Evolutionary conservation across 2,113 vertebrate species (phyloP).

Genomic region (Engystomops pustulosus): DNA sequence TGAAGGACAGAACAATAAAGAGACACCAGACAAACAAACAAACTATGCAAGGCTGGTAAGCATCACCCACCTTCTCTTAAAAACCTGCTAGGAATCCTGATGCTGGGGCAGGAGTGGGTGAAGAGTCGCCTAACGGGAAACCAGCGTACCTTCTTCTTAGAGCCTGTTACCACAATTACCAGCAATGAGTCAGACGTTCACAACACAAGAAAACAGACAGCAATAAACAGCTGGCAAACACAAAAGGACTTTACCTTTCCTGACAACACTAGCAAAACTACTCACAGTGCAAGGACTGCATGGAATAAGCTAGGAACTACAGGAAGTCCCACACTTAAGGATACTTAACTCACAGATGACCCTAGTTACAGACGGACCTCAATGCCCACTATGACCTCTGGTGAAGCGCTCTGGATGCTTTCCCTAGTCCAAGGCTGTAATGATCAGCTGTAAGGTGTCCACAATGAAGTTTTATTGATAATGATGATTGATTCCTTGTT

Average conservation of each 20-base stretch:
- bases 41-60: constrained; percentile 63
- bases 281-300: neutral
- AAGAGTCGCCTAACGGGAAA: constrained; percentile 82
- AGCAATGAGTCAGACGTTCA: constrained; percentile 75
- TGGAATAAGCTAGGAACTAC: neutral
- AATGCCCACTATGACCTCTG: too few relatives aligned
- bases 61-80: constrained; percentile 82
- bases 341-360: too few relatives aligned
- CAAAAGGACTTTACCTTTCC: neutral
- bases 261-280: neutral
- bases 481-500: too few relatives aligned
- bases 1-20: constrained; percentile 8
- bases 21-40: constrained; percentile 32
- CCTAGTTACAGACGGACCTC: too few relatives aligned
- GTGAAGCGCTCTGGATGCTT: too few relatives aligned
- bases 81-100: constrained; percentile 82
- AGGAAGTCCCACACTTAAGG: too few relatives aligned
- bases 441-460: too few relatives aligned
- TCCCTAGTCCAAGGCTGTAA: too few relatives aligned
- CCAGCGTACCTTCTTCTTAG: constrained; percentile 80
- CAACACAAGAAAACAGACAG: constrained; percentile 68
- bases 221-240: constrained; percentile 49
- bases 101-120: constrained; percentile 79
- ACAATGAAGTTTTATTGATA: too few relatives aligned
- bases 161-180: constrained; percentile 77